Evolutionary conservation across 37 sponge, comb jelly and placozoan genomes (phyloP).

Genomic region (Ianthella basta): DNA sequence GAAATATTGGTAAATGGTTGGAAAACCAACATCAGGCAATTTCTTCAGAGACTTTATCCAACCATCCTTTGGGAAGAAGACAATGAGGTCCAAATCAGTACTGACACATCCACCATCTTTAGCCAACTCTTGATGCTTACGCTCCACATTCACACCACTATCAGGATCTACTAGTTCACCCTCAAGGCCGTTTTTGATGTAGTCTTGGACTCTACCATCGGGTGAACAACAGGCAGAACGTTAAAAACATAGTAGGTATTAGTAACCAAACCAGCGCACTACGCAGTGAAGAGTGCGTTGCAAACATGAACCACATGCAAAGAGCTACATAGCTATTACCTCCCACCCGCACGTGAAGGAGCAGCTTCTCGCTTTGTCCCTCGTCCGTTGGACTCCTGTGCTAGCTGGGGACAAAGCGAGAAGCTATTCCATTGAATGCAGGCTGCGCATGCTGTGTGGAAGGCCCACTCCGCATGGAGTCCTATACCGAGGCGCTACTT

Average conservation of each 20-base stretch:
- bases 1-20: slow-evolving; percentile 16
- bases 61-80: slow-evolving; percentile 2
- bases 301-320: too few relatives aligned
- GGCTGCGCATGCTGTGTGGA: background rate
- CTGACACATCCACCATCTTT: background rate
- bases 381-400: background rate
- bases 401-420: slow-evolving; percentile 7
- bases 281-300: too few relatives aligned
- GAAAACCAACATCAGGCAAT: slow-evolving; percentile 1
- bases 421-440: slow-evolving; percentile 7
- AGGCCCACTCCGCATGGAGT: background rate
- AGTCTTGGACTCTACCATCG: slow-evolving; percentile 13
- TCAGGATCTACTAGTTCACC: slow-evolving; percentile 19
- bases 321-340: too few relatives aligned
- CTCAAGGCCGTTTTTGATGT: slow-evolving; percentile 26
- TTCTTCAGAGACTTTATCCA: slow-evolving; percentile 4
- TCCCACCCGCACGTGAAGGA: too few relatives aligned
- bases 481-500: background rate
- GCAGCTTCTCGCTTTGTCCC: slow-evolving; percentile 3
- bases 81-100: background rate
- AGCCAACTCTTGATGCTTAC: background rate
- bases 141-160: background rate
- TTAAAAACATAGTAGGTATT: background rate
- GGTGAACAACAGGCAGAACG: background rate
- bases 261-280: background rate